Evolutionary conservation across 2,888 invertebrate genomes (phyloP), one percentile per base, ranked within the genome.

Genomic region (Trissolcus japonicus): DNA sequence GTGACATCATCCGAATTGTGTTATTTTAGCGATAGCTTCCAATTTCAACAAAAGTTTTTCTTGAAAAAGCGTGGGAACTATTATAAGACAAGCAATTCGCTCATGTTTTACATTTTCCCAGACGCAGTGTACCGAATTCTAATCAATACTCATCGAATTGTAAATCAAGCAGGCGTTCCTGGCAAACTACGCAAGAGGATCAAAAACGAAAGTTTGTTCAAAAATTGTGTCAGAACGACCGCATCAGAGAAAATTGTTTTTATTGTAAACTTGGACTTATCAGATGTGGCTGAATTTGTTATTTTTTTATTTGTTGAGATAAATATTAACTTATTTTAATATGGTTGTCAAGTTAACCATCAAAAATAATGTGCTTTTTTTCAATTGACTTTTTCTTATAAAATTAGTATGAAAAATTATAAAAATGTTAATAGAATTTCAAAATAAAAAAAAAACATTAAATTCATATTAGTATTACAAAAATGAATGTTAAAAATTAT

Each of bases 121-220:
- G 76, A 72, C 29, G 46, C 50, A 25, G 55, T 16, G 59, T 60
- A 21, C 46, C 59, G 71, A 78, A 79, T 81, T 79, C 78, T 81
- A 80, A 83, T 83, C 82, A 78, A 82, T 82, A 83, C 81, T 80
- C 81, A 84, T 83, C 82, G 83, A 83, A 84, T 83, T 81, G 81
- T 80, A 83, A 80, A 83, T 83, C 81, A 82, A 83, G 75, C 71
- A 73, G 54, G 55, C 61, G 57, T 59, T 68, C 51, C 68, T 62
- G 60, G 73, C 65, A 60, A 78, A 66, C 68, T 55, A 29, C 17
- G 69, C 62, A 48, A 57, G 48, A 67, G 60, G 43, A 17, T 71
- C 59, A 63, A 66, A 74, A 74, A 74, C 71, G 72, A 65, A 67
- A 68, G 54, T 72, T 74, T 69, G 41, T 40, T 17, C 16, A 1